Conservation (phyloP, 1,140 invertebrate species). For the Lepidotrigona ventralis region DNA sequence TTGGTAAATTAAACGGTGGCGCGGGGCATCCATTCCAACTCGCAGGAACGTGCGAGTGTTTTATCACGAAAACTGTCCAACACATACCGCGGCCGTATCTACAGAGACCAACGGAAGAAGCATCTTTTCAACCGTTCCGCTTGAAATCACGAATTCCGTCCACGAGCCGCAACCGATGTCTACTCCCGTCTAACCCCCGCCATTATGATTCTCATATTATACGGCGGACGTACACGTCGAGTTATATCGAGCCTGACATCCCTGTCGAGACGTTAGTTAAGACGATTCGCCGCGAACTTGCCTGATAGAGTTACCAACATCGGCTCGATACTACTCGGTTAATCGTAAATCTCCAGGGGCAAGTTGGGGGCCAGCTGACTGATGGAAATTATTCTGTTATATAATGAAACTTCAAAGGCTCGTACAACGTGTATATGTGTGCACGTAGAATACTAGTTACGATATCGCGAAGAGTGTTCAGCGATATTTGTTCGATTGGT, state of each 20-base stretch:
- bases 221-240: constrained; percentile 16
- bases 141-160: not conserved
- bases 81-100: not conserved
- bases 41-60: not conserved
- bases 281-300: constrained; percentile 52
- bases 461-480: not conserved
- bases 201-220: constrained; percentile 5
- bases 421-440: not conserved
- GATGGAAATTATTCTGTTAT: constrained; percentile 47
- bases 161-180: not conserved
- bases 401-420: constrained; percentile 41
- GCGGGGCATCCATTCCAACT: not conserved
- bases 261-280: constrained; percentile 41
- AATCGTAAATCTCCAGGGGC: constrained; percentile 49
- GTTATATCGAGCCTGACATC: constrained; percentile 30
- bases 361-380: constrained; percentile 23
- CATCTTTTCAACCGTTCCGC: no score
- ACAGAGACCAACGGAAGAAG: not conserved
- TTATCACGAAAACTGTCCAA: not conserved
- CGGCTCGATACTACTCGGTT: constrained; percentile 50
- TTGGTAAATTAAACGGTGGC: not conserved
- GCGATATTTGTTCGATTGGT: no score
- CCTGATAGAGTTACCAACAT: constrained; percentile 32
- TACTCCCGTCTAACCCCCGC: not conserved
- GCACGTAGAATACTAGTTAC: constrained; percentile 9